These are phyloP conservation scores for Bellardia bayeri DNA, from an alignment of 2,888 invertebrate genomes.

Conservation along the genomic window DNA sequence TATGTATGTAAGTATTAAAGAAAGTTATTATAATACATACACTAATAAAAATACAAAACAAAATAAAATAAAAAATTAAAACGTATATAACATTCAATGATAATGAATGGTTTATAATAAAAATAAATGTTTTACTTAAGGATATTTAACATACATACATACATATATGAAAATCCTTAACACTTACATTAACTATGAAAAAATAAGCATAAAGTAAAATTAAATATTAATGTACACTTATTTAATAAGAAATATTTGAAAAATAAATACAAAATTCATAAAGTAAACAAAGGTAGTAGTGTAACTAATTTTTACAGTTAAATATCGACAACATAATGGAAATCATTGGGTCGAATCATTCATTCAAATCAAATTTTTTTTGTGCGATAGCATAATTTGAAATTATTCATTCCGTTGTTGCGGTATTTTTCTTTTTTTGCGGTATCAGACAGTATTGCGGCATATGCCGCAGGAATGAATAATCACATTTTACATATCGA, in stretches of 20 bases:
- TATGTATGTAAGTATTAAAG: slow-evolving; percentile 66
- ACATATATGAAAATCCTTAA: slow-evolving; percentile 69
- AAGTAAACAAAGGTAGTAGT: slow-evolving; percentile 10
- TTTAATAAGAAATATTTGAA: slow-evolving; percentile 71
- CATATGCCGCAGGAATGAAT: too few species aligned
- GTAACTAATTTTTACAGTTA: not conserved
- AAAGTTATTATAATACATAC: slow-evolving; percentile 57
- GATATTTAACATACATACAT: slow-evolving; percentile 69
- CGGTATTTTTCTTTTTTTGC: too few species aligned
- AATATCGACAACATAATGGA: too few species aligned
- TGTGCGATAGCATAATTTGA: too few species aligned
- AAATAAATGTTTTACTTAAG: slow-evolving; percentile 71
- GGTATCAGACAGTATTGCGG: too few species aligned
- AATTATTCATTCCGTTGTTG: too few species aligned
- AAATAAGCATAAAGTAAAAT: slow-evolving; percentile 35
- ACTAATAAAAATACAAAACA: slow-evolving; percentile 48
- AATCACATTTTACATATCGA: too few species aligned
- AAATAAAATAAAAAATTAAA: slow-evolving; percentile 40
- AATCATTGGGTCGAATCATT: too few species aligned
- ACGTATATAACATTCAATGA: slow-evolving; percentile 56
- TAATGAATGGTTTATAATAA: slow-evolving; percentile 63
- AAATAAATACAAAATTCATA: slow-evolving; percentile 69
- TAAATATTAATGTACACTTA: slow-evolving; percentile 70
- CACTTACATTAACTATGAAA: slow-evolving; percentile 70
- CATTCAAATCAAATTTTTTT: too few species aligned